Evolutionary conservation across 2,888 invertebrate genomes (phyloP).

Genomic region (Ceraclea dissimilis): DNA sequence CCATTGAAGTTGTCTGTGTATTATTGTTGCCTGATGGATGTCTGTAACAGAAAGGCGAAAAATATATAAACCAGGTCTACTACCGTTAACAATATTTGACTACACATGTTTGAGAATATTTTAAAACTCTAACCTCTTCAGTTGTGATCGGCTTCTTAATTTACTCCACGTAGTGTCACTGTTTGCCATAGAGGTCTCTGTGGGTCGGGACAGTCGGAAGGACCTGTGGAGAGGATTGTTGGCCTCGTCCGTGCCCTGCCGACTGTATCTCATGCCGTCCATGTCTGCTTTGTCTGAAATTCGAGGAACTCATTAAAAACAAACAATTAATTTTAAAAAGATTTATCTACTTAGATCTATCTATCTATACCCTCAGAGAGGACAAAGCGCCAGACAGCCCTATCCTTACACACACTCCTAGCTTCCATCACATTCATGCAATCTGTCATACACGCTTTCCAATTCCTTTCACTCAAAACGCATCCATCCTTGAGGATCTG

Average conservation of each 20-base stretch:
- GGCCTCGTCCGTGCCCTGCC: slow-evolving; percentile 24
- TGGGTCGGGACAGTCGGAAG: slow-evolving; percentile 26
- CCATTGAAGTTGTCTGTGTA: slow-evolving; percentile 49
- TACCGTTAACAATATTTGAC: neutral
- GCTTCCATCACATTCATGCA: too few relatives aligned
- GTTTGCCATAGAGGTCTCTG: slow-evolving; percentile 76
- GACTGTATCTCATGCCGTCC: slow-evolving; percentile 31
- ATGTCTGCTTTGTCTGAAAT: slow-evolving; percentile 34
- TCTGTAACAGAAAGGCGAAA: slow-evolving; percentile 34
- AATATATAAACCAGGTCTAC: slow-evolving; percentile 9
- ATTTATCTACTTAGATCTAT: too few relatives aligned
- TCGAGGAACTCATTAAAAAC: neutral
- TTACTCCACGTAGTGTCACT: slow-evolving; percentile 90
- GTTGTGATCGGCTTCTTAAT: slow-evolving; percentile 61
- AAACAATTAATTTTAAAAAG: neutral
- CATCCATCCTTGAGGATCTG: too few relatives aligned
- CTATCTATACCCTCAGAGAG: too few relatives aligned
- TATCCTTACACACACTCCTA: too few relatives aligned
- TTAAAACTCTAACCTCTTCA: too few relatives aligned
- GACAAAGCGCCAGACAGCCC: too few relatives aligned
- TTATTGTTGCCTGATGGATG: slow-evolving; percentile 75
- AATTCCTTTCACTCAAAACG: too few relatives aligned
- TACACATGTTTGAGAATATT: too few relatives aligned
- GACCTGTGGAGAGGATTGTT: slow-evolving; percentile 19
- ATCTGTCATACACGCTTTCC: too few relatives aligned